Conservation (phyloP, 2,888 invertebrate species). For the Mechanitis mazaeus region DNA sequence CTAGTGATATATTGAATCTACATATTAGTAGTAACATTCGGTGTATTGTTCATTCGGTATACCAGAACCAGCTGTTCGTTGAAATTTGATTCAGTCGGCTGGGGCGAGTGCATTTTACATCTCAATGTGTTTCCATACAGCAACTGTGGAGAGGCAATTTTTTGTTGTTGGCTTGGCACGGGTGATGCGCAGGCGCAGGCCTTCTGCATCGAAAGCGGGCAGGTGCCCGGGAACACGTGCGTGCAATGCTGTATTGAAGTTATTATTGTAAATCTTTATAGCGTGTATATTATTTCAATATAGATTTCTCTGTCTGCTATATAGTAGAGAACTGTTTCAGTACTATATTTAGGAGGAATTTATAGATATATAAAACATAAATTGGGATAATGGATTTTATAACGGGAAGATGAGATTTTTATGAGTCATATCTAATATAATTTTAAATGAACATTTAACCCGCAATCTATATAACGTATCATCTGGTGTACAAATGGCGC, state of each 20-base stretch:
- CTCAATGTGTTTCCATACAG: constrained; percentile 26
- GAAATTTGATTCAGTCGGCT: constrained; percentile 67
- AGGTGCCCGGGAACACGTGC: constrained; percentile 21
- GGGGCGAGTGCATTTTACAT: constrained; percentile 47
- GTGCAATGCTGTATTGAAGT: constrained; percentile 19
- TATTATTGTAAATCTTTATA: constrained; percentile 13
- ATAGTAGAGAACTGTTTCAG: no score
- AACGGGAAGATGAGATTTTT: constrained; percentile 45
- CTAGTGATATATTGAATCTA: constrained; percentile 3
- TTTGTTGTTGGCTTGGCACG: constrained; percentile 27
- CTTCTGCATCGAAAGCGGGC: constrained; percentile 16
- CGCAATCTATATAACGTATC: constrained; percentile 39
- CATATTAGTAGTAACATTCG: constrained; percentile 32
- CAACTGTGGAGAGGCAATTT: constrained; percentile 24
- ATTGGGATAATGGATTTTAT: constrained; percentile 22
- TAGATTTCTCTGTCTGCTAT: no score
- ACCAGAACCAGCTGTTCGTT: constrained; percentile 61
- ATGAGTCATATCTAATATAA: constrained; percentile 29
- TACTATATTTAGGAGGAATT: no score
- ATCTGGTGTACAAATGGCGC: constrained; percentile 69
- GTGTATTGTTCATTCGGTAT: constrained; percentile 48
- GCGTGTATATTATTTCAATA: no score
- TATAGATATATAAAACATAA: no score
- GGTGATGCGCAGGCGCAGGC: constrained; percentile 17
- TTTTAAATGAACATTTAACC: constrained; percentile 39